These are phyloP conservation scores for Salvelinus fontinalis DNA, from an alignment of 2,113 vertebrate species.

Conservation along the genomic window DNA sequence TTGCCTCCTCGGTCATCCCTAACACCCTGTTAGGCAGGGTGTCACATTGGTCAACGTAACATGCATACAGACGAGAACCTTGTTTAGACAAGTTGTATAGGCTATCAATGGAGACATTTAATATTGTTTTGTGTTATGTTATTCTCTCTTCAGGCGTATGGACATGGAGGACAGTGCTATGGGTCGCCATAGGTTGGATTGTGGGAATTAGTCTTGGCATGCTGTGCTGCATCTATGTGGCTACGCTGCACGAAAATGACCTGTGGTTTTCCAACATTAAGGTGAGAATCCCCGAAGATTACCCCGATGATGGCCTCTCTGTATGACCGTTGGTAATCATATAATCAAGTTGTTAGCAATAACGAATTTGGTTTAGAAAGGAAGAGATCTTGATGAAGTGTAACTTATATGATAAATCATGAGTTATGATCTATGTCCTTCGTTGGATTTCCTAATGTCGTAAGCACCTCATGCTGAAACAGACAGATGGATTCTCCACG, in stretches of 20 bases:
- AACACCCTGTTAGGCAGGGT: background rate
- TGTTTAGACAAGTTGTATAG: too few species aligned
- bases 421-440: too few species aligned
- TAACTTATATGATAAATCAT: too few species aligned
- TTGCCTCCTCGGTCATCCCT: too few species aligned
- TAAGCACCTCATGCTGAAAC: slow-evolving; percentile 40
- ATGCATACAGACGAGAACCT: too few species aligned
- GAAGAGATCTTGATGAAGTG: too few species aligned
- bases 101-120: too few species aligned
- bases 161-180: slow-evolving; percentile 77
- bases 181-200: slow-evolving; percentile 77
- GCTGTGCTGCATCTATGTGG: slow-evolving; percentile 88
- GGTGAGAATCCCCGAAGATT: slow-evolving; percentile 68
- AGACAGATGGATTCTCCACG: slow-evolving; percentile 38
- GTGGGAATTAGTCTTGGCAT: slow-evolving; percentile 84
- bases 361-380: too few species aligned
- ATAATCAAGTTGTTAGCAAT: too few species aligned
- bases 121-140: too few species aligned
- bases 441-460: slow-evolving; percentile 1
- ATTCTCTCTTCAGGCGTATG: slow-evolving; percentile 51
- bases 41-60: too few species aligned
- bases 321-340: background rate
- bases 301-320: background rate
- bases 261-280: slow-evolving; percentile 99
- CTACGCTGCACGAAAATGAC: slow-evolving; percentile 96